Percentiles rank a stretch among this genome's conserved stretches.
These are phyloP conservation scores for Stomatorhinus ivindoensis DNA, from an alignment of 2,113 vertebrate genomes.

Conservation along the genomic window DNA sequence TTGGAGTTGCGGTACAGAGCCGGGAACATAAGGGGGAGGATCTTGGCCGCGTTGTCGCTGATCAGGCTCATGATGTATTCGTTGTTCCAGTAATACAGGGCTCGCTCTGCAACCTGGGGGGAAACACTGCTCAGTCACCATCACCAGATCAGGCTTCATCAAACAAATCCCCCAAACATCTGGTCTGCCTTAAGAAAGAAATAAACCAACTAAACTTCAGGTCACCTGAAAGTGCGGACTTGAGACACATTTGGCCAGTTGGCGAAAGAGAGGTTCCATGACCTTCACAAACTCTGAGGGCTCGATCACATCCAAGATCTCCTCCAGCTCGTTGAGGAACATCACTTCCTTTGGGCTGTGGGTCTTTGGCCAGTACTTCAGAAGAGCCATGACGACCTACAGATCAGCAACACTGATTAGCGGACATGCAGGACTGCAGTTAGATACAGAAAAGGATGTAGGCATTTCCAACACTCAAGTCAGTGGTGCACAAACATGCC, in stretches of 20 bases:
- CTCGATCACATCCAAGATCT: constrained; percentile 95
- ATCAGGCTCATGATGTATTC: constrained; percentile 98
- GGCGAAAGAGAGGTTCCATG: constrained; percentile 96
- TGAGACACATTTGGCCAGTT: constrained; percentile 94
- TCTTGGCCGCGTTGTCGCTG: constrained; percentile 93
- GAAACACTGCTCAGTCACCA: not conserved
- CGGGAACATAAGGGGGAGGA: constrained; percentile 97
- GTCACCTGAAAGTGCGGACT: constrained; percentile 97
- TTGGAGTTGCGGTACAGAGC: constrained; percentile 97
- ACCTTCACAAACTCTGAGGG: constrained; percentile 98
- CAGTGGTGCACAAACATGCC: not conserved
- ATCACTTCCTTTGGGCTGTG: constrained; percentile 99
- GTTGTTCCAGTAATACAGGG: constrained; percentile 97
- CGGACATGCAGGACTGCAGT: not conserved
- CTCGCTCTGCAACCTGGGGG: constrained; percentile 85
- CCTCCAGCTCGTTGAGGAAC: constrained; percentile 96
- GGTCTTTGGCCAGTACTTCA: constrained; percentile 99
- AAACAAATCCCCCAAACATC: not conserved
- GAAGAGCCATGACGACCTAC: constrained; percentile 93
- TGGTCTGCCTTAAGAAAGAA: not conserved
- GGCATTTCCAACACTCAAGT: not conserved
- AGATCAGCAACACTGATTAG: not conserved
- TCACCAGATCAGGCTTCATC: not conserved
- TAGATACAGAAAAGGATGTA: not conserved
- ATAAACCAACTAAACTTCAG: not conserved